Evolutionary conservation across 2,888 invertebrate genomes (phyloP).

Genomic region (Cerceris rybyensis): DNA sequence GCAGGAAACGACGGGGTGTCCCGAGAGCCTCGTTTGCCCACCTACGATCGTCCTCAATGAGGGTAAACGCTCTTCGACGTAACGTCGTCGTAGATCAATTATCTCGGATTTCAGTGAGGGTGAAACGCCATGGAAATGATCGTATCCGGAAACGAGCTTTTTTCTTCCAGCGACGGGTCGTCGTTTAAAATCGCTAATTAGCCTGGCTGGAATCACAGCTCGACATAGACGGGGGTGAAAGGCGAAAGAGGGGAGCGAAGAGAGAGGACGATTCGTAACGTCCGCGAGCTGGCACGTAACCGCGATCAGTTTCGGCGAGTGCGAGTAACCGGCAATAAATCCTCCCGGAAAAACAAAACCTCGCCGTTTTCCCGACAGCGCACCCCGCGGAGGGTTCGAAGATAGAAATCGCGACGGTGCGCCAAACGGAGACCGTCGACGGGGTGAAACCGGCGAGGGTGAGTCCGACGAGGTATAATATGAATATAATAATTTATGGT

Average conservation of each 20-base stretch:
- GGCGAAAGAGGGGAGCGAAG: slow-evolving; percentile 12
- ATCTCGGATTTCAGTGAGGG: background rate
- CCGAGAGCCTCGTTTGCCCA: slow-evolving; percentile 12
- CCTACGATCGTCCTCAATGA: background rate
- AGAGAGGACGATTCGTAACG: slow-evolving; percentile 24
- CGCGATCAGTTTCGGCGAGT: slow-evolving; percentile 63
- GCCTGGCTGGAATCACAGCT: slow-evolving; percentile 3
- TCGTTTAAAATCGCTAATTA: slow-evolving; percentile 41
- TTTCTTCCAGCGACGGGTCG: background rate
- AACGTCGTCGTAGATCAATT: slow-evolving; percentile 7
- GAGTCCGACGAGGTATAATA: slow-evolving; percentile 63
- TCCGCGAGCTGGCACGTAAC: slow-evolving; percentile 53
- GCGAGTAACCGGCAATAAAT: slow-evolving; percentile 69
- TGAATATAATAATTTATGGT: slow-evolving; percentile 76
- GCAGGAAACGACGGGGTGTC: background rate
- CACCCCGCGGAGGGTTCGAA: slow-evolving; percentile 25
- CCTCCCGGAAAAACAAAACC: slow-evolving; percentile 69
- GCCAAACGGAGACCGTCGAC: slow-evolving; percentile 6
- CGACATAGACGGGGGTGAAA: slow-evolving; percentile 1
- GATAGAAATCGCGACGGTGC: slow-evolving; percentile 18
- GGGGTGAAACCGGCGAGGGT: background rate
- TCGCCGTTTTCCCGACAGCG: slow-evolving; percentile 46
- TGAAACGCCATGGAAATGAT: too few species aligned
- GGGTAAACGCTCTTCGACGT: slow-evolving; percentile 2
- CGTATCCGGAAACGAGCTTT: too few species aligned